Conservation (phyloP, 2,797 vertebrate genomes). For the Sebastes iracundus region DNA sequence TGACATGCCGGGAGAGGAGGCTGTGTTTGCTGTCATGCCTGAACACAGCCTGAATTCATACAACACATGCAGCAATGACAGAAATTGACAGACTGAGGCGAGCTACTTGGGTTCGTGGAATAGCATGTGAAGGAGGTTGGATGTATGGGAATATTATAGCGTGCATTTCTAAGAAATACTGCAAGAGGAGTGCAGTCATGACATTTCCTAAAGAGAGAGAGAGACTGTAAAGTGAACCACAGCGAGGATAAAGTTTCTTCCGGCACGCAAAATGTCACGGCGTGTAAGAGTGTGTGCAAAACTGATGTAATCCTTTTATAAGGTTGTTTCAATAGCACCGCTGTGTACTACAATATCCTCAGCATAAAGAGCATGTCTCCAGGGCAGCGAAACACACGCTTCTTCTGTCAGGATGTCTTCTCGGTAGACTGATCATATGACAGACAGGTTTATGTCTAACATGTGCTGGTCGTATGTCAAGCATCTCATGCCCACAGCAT, state of each 20-base stretch:
- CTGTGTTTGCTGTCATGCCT: conserved; percentile 35
- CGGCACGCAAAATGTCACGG: neutral
- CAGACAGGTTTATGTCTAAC: neutral
- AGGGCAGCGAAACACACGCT: neutral
- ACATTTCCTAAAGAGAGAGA: neutral
- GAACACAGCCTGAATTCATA: conserved; percentile 36
- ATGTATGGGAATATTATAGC: neutral
- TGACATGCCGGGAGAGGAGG: conserved; percentile 22
- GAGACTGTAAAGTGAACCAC: neutral
- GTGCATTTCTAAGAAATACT: neutral
- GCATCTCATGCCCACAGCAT: neutral
- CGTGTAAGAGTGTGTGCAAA: neutral
- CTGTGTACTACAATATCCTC: neutral
- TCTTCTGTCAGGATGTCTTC: neutral
- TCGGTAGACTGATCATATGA: neutral
- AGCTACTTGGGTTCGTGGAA: neutral
- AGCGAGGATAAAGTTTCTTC: neutral
- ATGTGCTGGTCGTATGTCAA: neutral
- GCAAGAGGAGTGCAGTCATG: neutral
- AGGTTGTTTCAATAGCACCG: neutral
- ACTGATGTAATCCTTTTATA: neutral
- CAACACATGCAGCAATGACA: conserved; percentile 16
- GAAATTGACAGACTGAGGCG: conserved; percentile 16
- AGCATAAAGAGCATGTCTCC: neutral
- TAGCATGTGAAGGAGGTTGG: neutral